Evolutionary conservation across 2,888 invertebrate genomes (phyloP).

Genomic region (Cactoblastis cactorum): DNA sequence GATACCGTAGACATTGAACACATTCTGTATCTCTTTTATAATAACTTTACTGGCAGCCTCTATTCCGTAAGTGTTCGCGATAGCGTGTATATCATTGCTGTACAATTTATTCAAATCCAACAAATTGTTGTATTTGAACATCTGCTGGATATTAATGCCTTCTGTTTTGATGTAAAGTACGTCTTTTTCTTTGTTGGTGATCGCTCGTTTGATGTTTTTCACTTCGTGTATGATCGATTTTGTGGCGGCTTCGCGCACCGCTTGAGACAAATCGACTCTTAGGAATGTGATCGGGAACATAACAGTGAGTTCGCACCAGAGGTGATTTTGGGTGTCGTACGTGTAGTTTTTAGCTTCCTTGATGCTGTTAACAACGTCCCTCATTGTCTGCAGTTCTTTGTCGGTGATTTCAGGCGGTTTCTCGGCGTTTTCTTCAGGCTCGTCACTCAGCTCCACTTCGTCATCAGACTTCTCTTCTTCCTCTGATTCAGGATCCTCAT

Average conservation of each 20-base stretch:
- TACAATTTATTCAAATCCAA: slow-evolving; percentile 91
- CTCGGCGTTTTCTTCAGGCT: slow-evolving; percentile 44
- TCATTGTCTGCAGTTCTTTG: slow-evolving; percentile 52
- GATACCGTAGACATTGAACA: slow-evolving; percentile 98
- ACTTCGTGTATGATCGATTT: slow-evolving; percentile 89
- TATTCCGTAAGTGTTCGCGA: slow-evolving; percentile 95
- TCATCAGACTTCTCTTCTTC: slow-evolving; percentile 78
- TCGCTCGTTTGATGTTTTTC: slow-evolving; percentile 89
- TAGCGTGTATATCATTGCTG: slow-evolving; percentile 95
- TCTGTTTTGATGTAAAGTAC: slow-evolving; percentile 91
- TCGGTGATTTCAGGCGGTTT: slow-evolving; percentile 36
- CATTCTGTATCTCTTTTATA: slow-evolving; percentile 95
- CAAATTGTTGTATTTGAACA: slow-evolving; percentile 89
- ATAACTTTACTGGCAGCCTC: slow-evolving; percentile 96
- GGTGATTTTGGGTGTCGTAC: slow-evolving; percentile 86
- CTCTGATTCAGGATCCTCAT: slow-evolving; percentile 82
- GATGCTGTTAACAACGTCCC: slow-evolving; percentile 58
- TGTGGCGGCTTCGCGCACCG: slow-evolving; percentile 84
- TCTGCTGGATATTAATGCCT: slow-evolving; percentile 94
- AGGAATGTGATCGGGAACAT: slow-evolving; percentile 77
- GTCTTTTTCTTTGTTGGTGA: slow-evolving; percentile 85
- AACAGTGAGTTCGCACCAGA: slow-evolving; percentile 92
- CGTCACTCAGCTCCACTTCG: slow-evolving; percentile 53
- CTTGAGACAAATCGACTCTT: slow-evolving; percentile 85
- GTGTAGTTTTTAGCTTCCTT: slow-evolving; percentile 81